These are phyloP conservation scores for Ectropis grisescens DNA, from an alignment of 1,140 invertebrate genomes.

Conservation along the genomic window DNA sequence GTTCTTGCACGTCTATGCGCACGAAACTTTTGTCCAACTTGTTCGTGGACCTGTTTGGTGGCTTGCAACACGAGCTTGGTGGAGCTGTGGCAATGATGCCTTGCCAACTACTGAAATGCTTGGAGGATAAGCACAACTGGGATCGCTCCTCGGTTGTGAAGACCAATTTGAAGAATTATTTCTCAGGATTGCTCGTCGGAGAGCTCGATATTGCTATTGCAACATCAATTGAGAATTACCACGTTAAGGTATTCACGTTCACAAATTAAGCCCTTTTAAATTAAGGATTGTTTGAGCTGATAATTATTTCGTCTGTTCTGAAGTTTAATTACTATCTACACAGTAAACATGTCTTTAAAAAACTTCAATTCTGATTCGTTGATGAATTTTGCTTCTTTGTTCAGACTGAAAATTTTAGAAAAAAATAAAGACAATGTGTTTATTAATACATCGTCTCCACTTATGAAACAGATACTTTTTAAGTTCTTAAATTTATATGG, in stretches of 20 bases:
- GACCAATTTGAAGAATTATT: constrained; percentile 36
- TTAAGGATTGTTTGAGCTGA: no score
- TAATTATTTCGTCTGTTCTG: no score
- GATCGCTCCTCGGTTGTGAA: constrained; percentile 31
- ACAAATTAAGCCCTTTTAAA: no score
- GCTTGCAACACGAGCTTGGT: constrained; percentile 38
- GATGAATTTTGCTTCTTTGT: no score
- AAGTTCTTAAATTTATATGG: no score
- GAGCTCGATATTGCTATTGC: constrained; percentile 56
- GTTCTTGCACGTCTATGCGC: constrained; percentile 47
- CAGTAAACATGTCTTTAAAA: no score
- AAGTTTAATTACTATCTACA: no score
- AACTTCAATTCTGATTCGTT: no score
- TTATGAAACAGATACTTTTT: no score
- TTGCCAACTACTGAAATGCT: constrained; percentile 45
- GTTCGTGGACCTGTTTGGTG: constrained; percentile 36
- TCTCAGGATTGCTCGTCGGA: constrained; percentile 35
- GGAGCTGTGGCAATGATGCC: constrained; percentile 34
- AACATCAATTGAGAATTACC: constrained; percentile 52
- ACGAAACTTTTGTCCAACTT: constrained; percentile 38
- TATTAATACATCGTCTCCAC: no score
- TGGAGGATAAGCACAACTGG: constrained; percentile 55
- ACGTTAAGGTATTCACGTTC: constrained; percentile 38
- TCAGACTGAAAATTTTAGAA: no score
- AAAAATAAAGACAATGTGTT: no score